A percentile compares a stretch with the other conserved stretches of the same genome.
Evolutionary conservation across 2,797 vertebrate genomes (phyloP).

Genomic region (Etheostoma perlongum): DNA sequence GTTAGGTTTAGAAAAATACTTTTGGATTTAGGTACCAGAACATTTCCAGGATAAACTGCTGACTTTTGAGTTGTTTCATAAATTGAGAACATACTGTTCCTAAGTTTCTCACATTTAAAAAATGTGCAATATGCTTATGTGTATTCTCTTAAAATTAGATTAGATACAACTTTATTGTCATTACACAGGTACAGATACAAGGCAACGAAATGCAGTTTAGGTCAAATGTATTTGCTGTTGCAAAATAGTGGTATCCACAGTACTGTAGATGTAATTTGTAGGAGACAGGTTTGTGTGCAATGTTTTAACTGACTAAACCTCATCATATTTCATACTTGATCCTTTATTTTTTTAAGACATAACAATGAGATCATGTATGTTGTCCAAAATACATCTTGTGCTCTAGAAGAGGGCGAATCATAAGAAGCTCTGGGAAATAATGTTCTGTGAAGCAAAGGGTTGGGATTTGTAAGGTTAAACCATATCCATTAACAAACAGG

Average conservation of each 20-base stretch:
- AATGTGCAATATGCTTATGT: too few relatives aligned
- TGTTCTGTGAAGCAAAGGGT: constrained; percentile 7
- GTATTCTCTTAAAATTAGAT: too few relatives aligned
- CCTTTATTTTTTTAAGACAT: too few relatives aligned
- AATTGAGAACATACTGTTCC: too few relatives aligned
- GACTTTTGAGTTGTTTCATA: too few relatives aligned
- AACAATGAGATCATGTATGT: not conserved
- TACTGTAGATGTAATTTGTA: not conserved
- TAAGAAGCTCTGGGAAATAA: constrained; percentile 19
- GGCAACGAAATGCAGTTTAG: too few relatives aligned
- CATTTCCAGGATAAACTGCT: too few relatives aligned
- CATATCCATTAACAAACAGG: constrained; percentile 73
- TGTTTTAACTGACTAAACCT: not conserved
- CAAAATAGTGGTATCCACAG: not conserved
- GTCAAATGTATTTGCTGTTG: not conserved
- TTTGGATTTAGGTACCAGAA: too few relatives aligned
- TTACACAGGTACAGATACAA: too few relatives aligned
- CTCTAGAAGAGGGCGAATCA: not conserved
- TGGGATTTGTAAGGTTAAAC: constrained; percentile 80
- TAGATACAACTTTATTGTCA: too few relatives aligned
- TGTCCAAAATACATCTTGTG: not conserved
- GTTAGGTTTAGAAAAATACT: too few relatives aligned
- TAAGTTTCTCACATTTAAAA: too few relatives aligned
- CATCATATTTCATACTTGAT: not conserved
- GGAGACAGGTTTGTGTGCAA: not conserved